A percentile compares a stretch with the other conserved stretches of the same genome.
phyloP scores from a whole-genome alignment of 1,140 invertebrate genomes.

The Microvelia longipes region DNA sequence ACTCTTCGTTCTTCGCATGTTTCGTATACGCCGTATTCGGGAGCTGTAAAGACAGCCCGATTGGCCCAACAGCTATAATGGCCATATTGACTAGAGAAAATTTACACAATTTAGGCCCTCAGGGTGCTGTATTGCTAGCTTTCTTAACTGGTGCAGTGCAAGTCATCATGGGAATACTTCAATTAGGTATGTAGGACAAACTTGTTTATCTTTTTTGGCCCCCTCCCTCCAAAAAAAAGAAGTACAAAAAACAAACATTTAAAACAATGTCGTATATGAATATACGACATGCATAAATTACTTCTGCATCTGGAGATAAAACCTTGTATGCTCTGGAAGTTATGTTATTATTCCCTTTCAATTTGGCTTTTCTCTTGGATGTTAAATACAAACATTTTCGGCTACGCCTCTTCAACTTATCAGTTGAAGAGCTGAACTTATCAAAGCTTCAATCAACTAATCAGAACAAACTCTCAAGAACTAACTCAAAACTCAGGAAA shows the following conservation, averaged over 20 bases:
- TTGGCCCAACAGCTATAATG: slow-evolving; percentile 52
- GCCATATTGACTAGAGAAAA: slow-evolving; percentile 49
- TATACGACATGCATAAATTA: too few species aligned
- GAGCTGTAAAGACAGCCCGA: slow-evolving; percentile 56
- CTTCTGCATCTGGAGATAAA: too few species aligned
- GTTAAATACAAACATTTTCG: too few species aligned
- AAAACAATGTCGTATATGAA: too few species aligned
- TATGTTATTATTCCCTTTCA: too few species aligned
- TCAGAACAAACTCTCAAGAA: too few species aligned
- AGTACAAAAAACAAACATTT: neutral
- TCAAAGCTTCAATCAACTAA: too few species aligned
- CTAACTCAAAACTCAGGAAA: too few species aligned
- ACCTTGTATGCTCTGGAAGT: too few species aligned
- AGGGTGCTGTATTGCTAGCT: slow-evolving; percentile 62
- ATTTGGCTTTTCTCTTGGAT: too few species aligned
- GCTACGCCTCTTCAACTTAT: too few species aligned
- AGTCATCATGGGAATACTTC: slow-evolving; percentile 64
- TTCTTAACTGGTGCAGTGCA: slow-evolving; percentile 65
- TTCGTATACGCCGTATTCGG: slow-evolving; percentile 63
- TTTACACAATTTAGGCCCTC: slow-evolving; percentile 40
- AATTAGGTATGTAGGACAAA: slow-evolving; percentile 58
- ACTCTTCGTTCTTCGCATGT: slow-evolving; percentile 73
- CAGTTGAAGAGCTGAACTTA: too few species aligned
- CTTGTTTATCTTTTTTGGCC: neutral
- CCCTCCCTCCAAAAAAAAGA: neutral